phyloP scores from a whole-genome alignment of 2,888 invertebrate genomes.

The Atrina japonica region DNA sequence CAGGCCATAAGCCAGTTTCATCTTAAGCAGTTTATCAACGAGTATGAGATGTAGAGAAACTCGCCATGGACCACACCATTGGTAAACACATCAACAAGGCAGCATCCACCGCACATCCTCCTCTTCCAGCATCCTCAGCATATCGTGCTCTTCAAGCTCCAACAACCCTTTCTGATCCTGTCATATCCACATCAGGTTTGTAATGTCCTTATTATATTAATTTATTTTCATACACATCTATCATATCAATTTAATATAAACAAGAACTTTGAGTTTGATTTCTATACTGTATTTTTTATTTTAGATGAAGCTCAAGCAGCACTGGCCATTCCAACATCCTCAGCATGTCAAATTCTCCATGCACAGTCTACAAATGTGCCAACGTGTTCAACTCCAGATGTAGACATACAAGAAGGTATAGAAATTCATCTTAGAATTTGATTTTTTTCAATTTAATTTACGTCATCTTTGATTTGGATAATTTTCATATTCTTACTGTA shows the following conservation, averaged over 20 bases:
- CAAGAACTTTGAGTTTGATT: too few species aligned
- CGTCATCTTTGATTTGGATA: too few species aligned
- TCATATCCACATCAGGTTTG: neutral
- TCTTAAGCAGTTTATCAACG: slow-evolving; percentile 6
- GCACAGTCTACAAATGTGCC: too few species aligned
- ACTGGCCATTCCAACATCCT: neutral
- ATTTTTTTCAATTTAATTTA: too few species aligned
- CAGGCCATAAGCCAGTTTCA: slow-evolving; percentile 9
- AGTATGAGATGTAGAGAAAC: slow-evolving; percentile 4
- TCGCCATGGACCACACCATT: slow-evolving; percentile 7
- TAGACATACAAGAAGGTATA: neutral
- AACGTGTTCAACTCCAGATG: neutral
- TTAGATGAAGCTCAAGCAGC: neutral
- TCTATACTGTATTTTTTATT: neutral
- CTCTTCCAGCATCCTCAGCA: neutral
- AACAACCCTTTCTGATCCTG: neutral
- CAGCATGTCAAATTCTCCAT: neutral
- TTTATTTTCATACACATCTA: neutral
- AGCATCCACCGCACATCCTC: neutral
- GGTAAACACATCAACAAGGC: neutral
- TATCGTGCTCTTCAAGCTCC: neutral
- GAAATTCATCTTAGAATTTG: neutral
- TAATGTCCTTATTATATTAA: neutral
- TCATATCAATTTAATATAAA: too few species aligned
- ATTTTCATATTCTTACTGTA: too few species aligned